Evolutionary conservation across 2,797 vertebrate species (phyloP).

Genomic region (Apodemus agrarius): DNA sequence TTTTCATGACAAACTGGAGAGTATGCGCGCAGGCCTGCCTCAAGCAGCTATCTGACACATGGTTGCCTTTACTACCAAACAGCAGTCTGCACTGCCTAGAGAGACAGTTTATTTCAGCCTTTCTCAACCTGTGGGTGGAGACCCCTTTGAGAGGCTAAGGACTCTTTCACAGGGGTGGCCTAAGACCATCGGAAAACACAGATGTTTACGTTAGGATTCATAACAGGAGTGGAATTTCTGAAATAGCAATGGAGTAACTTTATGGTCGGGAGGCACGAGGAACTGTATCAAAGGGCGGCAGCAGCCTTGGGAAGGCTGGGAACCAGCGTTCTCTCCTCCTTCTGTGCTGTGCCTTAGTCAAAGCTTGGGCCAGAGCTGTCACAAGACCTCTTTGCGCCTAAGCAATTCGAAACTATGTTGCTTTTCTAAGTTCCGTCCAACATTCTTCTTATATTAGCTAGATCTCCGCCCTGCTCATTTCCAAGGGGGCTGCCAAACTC

Average conservation of each 20-base stretch:
- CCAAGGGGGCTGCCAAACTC: constrained; percentile 69
- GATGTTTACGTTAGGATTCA: background rate
- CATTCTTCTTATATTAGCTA: constrained; percentile 78
- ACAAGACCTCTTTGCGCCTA: constrained; percentile 41
- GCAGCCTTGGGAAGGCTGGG: background rate
- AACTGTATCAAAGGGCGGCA: background rate
- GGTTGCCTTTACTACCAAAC: constrained; percentile 8
- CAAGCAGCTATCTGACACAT: background rate
- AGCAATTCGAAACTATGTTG: constrained; percentile 25
- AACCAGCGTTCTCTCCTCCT: background rate
- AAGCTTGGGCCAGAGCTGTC: background rate
- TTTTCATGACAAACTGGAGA: background rate
- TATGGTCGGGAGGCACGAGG: background rate
- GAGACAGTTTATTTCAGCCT: background rate
- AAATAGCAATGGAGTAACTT: background rate
- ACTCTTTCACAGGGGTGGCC: background rate
- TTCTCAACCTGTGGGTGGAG: background rate
- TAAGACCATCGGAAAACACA: background rate
- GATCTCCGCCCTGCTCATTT: constrained; percentile 53
- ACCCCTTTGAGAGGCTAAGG: background rate
- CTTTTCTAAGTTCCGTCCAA: constrained; percentile 54
- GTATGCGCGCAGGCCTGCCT: background rate
- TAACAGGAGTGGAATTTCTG: background rate
- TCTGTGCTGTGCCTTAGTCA: background rate
- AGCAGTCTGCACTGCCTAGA: background rate